These are phyloP conservation scores for Ametastegia equiseti DNA, from an alignment of 2,888 invertebrate genomes.

Conservation along the genomic window DNA sequence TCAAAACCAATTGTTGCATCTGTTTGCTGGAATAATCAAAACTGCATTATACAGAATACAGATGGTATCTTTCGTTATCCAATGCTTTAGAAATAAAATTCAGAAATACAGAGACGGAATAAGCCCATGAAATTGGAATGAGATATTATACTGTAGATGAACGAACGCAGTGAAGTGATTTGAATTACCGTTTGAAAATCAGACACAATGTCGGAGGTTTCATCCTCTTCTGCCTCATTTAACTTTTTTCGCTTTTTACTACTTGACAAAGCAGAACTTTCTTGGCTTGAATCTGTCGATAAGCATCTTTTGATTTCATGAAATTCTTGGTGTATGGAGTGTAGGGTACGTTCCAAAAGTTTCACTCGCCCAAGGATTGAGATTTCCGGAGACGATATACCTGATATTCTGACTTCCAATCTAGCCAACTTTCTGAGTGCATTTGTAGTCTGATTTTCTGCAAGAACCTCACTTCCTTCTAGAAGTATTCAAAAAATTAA, in stretches of 20 bases:
- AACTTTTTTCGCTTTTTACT: conserved; percentile 10
- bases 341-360: conserved; percentile 4
- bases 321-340: conserved; percentile 27
- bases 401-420: conserved; percentile 37
- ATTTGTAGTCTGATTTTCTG: neutral
- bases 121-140: too few species aligned
- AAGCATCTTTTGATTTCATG: conserved; percentile 20
- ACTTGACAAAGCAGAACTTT: neutral
- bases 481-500: neutral
- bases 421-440: neutral
- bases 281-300: conserved; percentile 1
- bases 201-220: neutral
- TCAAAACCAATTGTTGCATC: conserved; percentile 71
- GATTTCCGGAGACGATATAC: neutral
- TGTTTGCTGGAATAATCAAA: neutral
- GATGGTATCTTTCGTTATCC: neutral
- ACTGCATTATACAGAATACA: neutral
- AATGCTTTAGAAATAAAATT: too few species aligned
- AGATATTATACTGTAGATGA: neutral
- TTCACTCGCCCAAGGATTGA: conserved; percentile 6
- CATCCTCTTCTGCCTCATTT: neutral
- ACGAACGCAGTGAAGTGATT: neutral
- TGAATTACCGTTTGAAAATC: neutral
- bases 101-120: too few species aligned
- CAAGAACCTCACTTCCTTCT: neutral